These are phyloP conservation scores for Eupithecia dodoneata DNA, from an alignment of 2,888 invertebrate species.

Conservation along the genomic window DNA sequence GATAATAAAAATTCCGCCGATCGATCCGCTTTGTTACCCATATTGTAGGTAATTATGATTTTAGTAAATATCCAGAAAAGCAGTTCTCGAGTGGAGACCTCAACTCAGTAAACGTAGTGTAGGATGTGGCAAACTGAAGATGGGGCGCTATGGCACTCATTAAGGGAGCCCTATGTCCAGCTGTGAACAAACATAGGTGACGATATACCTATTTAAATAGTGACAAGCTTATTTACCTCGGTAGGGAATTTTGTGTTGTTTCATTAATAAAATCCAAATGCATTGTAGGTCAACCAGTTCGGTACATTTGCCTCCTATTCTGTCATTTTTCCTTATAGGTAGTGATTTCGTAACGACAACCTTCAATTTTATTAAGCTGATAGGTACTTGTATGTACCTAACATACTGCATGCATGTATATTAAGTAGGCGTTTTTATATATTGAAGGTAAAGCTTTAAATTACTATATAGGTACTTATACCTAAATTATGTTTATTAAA, in stretches of 20 bases:
- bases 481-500: background rate
- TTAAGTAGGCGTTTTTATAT: background rate
- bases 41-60: conserved; percentile 26
- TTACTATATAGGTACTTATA: background rate
- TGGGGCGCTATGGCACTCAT: no score
- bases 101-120: no score
- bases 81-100: no score
- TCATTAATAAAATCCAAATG: conserved; percentile 5
- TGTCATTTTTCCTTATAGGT: conserved; percentile 21
- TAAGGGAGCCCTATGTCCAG: no score
- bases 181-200: no score
- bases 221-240: conserved; percentile 4
- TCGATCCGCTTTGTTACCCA: conserved; percentile 1
- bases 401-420: background rate
- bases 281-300: conserved; percentile 15
- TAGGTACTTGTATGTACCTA: conserved; percentile 3
- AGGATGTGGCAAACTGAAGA: no score
- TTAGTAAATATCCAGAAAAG: background rate
- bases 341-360: conserved; percentile 26
- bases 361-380: conserved; percentile 18
- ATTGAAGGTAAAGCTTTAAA: conserved; percentile 11
- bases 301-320: conserved; percentile 9
- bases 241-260: background rate
- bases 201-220: conserved; percentile 7
- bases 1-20: conserved; percentile 65